Base-by-base conservation (phyloP, 2,888 invertebrate genomes). In the Synergus itoensis region DNA sequence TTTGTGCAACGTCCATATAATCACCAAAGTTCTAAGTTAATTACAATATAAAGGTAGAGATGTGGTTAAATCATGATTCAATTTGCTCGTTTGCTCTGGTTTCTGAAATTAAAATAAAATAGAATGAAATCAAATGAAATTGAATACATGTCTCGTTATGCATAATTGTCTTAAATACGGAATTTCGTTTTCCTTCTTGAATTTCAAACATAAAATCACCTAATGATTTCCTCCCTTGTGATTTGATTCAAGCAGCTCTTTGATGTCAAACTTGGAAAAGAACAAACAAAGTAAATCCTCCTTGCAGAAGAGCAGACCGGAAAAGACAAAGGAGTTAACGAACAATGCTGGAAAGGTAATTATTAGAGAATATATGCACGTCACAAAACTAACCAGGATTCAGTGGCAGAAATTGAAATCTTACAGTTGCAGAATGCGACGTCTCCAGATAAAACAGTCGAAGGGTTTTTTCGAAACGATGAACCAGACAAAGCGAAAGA, bases 401-500 rank as follows among this genome's bases (percentile, higher is more conserved):
- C 36, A 36, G 73, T 36, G 9, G 1, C 16, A 11, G 53, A 36
- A 73, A 36, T 73, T 48, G n/a, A 73, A 73, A 53, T 53, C n/a
- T 53, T 53, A 40, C 16, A 36, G n/a, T 73, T 73, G 36, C 53
- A 73, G 48, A 53, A 36, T 53, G 36, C 48, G 48, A 36, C 53
- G 12, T 36, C 11, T 73, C n/a, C 4, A 18, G 73, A 73, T 53
- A 18, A 73, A 40, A 57, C 28, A 53, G 48, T 40, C 36, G 40
- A 73, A 57, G 40, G 18, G 53, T 36, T 73, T 73, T 48, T 73
- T 36, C 28, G 36, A 53, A 73, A 73, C 53, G 40, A 53, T 28
- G 53, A 73, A 57, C 36, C 16, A 48, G n/a, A 73, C 73, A 48
- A 73, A 57, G 48, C 53, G 53, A 57, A 73, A 73, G 53, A 73